phyloP scores from a whole-genome alignment of 2,113 vertebrate species.

The Chaetodon auriga region DNA sequence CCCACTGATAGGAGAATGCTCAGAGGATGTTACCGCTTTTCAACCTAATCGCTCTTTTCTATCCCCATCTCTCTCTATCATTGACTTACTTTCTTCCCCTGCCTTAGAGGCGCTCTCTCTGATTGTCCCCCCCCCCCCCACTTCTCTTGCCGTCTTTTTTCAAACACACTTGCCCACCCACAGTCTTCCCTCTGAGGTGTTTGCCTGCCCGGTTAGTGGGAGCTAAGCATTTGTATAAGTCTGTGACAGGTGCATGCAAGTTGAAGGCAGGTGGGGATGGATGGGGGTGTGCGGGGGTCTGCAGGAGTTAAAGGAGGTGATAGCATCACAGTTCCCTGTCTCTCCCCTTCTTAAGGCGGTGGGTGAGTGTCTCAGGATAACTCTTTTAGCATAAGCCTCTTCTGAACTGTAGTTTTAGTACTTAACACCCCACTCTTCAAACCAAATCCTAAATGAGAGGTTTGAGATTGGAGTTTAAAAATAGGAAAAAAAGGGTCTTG shows the following conservation, averaged over 20 bases:
- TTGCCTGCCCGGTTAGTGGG: slow-evolving; percentile 71
- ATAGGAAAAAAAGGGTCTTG: slow-evolving; percentile 43
- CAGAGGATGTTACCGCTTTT: slow-evolving; percentile 82
- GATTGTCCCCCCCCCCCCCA: slow-evolving; percentile 44
- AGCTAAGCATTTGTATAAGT: slow-evolving; percentile 79
- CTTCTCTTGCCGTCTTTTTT: slow-evolving; percentile 32
- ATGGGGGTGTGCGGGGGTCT: slow-evolving; percentile 27
- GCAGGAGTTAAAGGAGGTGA: slow-evolving; percentile 73
- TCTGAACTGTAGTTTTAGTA: slow-evolving; percentile 83
- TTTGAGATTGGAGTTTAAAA: slow-evolving; percentile 66
- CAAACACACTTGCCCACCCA: slow-evolving; percentile 53
- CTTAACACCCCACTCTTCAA: slow-evolving; percentile 80
- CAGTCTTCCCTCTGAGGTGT: slow-evolving; percentile 71
- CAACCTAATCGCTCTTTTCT: slow-evolving; percentile 74
- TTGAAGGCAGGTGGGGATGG: slow-evolving; percentile 62
- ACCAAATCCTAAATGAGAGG: slow-evolving; percentile 79
- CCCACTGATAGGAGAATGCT: slow-evolving; percentile 77
- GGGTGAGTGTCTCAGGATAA: slow-evolving; percentile 80
- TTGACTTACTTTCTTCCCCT: slow-evolving; percentile 59
- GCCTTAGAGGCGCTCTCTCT: slow-evolving; percentile 31
- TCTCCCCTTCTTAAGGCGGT: slow-evolving; percentile 61
- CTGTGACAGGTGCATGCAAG: slow-evolving; percentile 81
- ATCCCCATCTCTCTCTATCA: slow-evolving; percentile 70
- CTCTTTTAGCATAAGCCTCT: slow-evolving; percentile 84
- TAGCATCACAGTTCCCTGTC: slow-evolving; percentile 74